Percentiles rank a stretch among this genome's conserved stretches.
phyloP scores from a whole-genome alignment of 2,113 vertebrate genomes.

The Labrus mixtus region DNA sequence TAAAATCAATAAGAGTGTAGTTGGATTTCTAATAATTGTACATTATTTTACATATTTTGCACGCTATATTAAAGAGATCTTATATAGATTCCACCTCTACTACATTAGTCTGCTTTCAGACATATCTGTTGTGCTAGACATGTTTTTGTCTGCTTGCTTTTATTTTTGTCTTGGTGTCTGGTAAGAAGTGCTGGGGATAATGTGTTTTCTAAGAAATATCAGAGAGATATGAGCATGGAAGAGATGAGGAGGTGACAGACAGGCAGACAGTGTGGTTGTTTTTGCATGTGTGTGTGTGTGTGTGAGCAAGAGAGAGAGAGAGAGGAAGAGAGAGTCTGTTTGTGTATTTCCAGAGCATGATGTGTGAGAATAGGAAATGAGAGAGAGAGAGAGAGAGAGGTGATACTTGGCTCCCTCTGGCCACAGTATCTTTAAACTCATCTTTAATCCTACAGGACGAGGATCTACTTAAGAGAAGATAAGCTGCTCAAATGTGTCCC shows the following conservation, averaged over 20 bases:
- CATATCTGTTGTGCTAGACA: neutral
- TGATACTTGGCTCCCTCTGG: constrained; percentile 24
- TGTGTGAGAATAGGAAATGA: neutral
- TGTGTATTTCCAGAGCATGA: constrained; percentile 3
- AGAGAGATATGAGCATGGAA: constrained; percentile 8
- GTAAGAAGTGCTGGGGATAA: constrained; percentile 3
- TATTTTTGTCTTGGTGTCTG: constrained; percentile 28
- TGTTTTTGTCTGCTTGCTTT: neutral
- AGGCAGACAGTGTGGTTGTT: neutral
- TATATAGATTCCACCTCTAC: neutral
- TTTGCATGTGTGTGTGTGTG: neutral
- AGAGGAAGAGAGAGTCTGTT: too few relatives aligned
- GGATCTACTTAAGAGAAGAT: constrained; percentile 21
- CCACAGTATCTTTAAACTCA: constrained; percentile 12
- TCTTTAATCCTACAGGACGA: constrained; percentile 33
- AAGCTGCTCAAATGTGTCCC: neutral
- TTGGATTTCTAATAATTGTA: too few relatives aligned
- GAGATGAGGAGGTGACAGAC: constrained; percentile 29
- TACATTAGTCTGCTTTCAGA: neutral
- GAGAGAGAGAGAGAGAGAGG: constrained; percentile 19
- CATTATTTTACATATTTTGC: neutral
- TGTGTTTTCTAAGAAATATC: constrained; percentile 42
- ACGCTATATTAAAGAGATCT: neutral
- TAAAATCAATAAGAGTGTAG: too few relatives aligned
- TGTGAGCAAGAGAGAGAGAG: constrained; percentile 15